phyloP scores from a whole-genome alignment of 1,140 invertebrate genomes.

The Hycleus phaleratus region DNA sequence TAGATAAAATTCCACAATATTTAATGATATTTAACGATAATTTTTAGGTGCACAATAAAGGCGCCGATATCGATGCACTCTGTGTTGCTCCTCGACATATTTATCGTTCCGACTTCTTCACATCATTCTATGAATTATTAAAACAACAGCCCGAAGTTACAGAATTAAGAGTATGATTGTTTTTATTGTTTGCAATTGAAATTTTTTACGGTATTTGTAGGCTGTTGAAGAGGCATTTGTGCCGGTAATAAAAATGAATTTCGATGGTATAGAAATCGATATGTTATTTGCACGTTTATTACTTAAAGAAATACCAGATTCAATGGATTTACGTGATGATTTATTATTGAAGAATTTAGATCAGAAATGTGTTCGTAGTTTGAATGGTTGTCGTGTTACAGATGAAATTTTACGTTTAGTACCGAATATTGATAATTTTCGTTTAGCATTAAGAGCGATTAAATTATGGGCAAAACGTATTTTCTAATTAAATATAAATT shows the following conservation, averaged over 20 bases:
- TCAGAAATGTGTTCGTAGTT: constrained; percentile 90
- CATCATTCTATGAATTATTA: constrained; percentile 86
- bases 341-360: constrained; percentile 91
- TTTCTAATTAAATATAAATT: neutral
- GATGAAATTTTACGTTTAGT: constrained; percentile 96
- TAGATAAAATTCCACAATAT: constrained; percentile 10
- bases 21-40: neutral
- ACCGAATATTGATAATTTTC: constrained; percentile 91
- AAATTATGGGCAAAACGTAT: constrained; percentile 84
- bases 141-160: constrained; percentile 82
- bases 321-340: constrained; percentile 83
- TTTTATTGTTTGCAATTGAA: neutral
- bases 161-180: constrained; percentile 59
- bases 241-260: constrained; percentile 98
- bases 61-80: constrained; percentile 98
- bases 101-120: constrained; percentile 89
- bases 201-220: constrained; percentile 40
- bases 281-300: constrained; percentile 93
- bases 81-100: constrained; percentile 97
- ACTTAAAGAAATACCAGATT: constrained; percentile 81
- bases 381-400: constrained; percentile 97
- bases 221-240: constrained; percentile 98
- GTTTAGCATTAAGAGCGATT: constrained; percentile 86
- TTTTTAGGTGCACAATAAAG: constrained; percentile 89
- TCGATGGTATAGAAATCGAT: constrained; percentile 98